These are phyloP conservation scores for Poecilia picta DNA, from an alignment of 2,797 vertebrate genomes.

Conservation along the genomic window DNA sequence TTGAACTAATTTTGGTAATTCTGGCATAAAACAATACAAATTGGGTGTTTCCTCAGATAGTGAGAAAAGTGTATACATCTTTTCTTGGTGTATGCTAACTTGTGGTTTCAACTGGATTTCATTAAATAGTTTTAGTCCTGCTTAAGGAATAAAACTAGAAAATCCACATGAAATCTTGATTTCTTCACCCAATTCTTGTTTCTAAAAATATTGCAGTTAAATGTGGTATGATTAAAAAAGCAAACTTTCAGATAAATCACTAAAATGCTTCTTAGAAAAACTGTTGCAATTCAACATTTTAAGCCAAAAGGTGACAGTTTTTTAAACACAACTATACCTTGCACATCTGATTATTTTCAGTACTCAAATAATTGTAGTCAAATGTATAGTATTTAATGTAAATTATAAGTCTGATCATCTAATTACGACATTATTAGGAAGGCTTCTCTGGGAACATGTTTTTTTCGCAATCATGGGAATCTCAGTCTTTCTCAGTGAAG, in stretches of 20 bases:
- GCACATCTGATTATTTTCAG: neutral
- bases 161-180: no score
- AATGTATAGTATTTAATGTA: neutral
- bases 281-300: neutral
- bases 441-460: neutral
- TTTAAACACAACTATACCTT: neutral
- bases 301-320: neutral
- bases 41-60: no score
- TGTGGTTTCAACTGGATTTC: no score
- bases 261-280: neutral
- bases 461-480: neutral
- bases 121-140: no score
- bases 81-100: no score
- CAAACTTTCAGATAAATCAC: neutral
- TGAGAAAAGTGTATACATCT: no score
- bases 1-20: no score
- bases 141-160: no score
- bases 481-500: neutral
- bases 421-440: neutral
- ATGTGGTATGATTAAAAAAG: no score
- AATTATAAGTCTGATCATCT: neutral
- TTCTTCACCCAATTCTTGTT: no score
- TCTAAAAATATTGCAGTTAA: no score
- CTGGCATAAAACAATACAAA: no score
- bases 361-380: neutral